phyloP scores from a whole-genome alignment of 2,113 vertebrate genomes.

The Leptodactylus fuscus region DNA sequence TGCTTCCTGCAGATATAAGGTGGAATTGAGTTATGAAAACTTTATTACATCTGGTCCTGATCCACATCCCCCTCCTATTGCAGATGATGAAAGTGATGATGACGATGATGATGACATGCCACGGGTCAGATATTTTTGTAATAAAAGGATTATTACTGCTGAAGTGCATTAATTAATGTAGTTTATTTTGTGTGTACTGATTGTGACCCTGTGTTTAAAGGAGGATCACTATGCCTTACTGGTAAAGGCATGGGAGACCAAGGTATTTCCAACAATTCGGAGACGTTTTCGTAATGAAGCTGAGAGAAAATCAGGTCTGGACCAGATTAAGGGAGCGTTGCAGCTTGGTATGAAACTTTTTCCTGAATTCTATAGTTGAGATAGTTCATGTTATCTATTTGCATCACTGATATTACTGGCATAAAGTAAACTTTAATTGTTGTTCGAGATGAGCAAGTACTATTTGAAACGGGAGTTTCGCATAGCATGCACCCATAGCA shows the following conservation, averaged over 20 bases:
- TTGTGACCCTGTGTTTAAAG: conserved; percentile 71
- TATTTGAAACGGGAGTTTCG: too few species aligned
- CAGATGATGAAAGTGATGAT: conserved; percentile 95
- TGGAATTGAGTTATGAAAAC: conserved; percentile 95
- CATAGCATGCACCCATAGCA: too few species aligned
- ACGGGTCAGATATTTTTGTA: conserved; percentile 75
- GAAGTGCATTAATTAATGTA: too few species aligned
- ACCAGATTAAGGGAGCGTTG: conserved; percentile 97
- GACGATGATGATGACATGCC: conserved; percentile 94
- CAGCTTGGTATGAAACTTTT: conserved; percentile 83
- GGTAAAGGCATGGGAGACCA: conserved; percentile 98
- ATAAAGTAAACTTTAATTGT: not conserved
- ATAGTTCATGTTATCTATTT: not conserved
- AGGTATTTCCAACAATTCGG: conserved; percentile 97
- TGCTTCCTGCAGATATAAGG: conserved; percentile 92
- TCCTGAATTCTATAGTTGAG: not conserved
- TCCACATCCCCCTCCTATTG: conserved; percentile 88
- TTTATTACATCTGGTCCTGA: conserved; percentile 93
- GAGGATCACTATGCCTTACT: conserved; percentile 97
- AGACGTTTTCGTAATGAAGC: conserved; percentile 97
- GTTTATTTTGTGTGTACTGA: too few species aligned
- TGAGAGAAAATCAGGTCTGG: conserved; percentile 94
- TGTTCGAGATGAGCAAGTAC: too few species aligned
- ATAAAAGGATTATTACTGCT: too few species aligned
- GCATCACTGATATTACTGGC: not conserved